These are phyloP conservation scores for Anodontia alba DNA, from an alignment of 2,888 invertebrate genomes.

Conservation along the genomic window DNA sequence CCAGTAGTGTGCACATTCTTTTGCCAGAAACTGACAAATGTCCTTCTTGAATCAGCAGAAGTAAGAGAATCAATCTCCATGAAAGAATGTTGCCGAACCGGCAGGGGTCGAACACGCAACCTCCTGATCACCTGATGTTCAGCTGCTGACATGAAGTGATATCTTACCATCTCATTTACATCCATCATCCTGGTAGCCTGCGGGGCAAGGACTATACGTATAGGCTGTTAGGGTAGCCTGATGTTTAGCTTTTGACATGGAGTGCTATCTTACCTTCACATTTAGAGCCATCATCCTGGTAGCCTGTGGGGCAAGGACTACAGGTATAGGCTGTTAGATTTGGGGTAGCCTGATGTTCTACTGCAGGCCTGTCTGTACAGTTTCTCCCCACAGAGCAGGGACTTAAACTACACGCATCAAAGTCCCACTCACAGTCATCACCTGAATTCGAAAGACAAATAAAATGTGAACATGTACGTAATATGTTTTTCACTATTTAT, in stretches of 20 bases:
- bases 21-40: too few species aligned
- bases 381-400: constrained; percentile 62
- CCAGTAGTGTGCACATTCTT: too few species aligned
- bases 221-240: constrained; percentile 24
- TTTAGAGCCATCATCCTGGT: constrained; percentile 32
- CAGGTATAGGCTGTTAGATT: constrained; percentile 34
- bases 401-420: constrained; percentile 60
- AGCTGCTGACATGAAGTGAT: too few species aligned
- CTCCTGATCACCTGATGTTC: too few species aligned
- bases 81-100: too few species aligned
- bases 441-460: too few species aligned
- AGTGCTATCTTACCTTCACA: constrained; percentile 66
- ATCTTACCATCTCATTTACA: constrained; percentile 60
- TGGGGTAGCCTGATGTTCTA: constrained; percentile 32
- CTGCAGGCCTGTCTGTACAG: constrained; percentile 62
- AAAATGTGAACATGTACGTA: too few species aligned
- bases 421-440: constrained; percentile 59
- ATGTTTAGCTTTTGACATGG: too few species aligned
- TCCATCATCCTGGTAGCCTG: constrained; percentile 51
- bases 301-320: constrained; percentile 64
- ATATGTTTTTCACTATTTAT: too few species aligned
- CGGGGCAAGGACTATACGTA: constrained; percentile 58
- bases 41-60: too few species aligned
- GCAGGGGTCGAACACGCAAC: too few species aligned
- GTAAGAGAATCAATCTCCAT: too few species aligned